Conservation (phyloP, 37 sponge, comb jelly and placozoan genomes). For the Axinella damicornis region DNA sequence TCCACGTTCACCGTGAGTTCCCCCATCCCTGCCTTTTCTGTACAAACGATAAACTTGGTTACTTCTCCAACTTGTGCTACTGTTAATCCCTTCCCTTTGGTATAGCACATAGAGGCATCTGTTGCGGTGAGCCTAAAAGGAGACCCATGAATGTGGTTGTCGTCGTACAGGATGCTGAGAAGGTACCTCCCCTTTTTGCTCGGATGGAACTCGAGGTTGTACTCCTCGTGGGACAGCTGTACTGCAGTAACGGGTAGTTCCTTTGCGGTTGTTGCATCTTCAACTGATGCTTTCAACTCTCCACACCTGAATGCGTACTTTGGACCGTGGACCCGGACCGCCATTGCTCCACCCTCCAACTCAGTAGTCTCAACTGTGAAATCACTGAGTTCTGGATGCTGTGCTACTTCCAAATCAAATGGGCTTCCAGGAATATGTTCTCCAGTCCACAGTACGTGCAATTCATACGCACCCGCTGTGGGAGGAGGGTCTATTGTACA, state of each 20-base stretch:
- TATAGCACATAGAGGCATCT: slow-evolving; percentile 58
- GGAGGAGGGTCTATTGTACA: slow-evolving; percentile 44
- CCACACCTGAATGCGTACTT: slow-evolving; percentile 52
- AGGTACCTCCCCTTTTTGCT: slow-evolving; percentile 34
- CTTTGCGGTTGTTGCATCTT: no score
- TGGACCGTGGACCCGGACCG: slow-evolving; percentile 66
- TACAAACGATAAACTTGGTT: slow-evolving; percentile 68
- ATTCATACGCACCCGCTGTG: slow-evolving; percentile 47
- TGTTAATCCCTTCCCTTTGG: slow-evolving; percentile 76
- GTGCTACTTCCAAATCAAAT: slow-evolving; percentile 52
- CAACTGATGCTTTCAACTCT: slow-evolving; percentile 2
- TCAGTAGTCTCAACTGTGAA: slow-evolving; percentile 58
- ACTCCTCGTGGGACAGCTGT: slow-evolving; percentile 3
- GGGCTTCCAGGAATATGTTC: slow-evolving; percentile 75
- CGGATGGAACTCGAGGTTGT: slow-evolving; percentile 35
- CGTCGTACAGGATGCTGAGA: slow-evolving; percentile 59
- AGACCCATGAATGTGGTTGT: slow-evolving; percentile 71
- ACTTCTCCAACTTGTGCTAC: slow-evolving; percentile 22
- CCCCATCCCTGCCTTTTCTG: slow-evolving; percentile 81
- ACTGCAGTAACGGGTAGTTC: slow-evolving; percentile 1
- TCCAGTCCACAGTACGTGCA: slow-evolving; percentile 69
- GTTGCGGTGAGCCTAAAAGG: slow-evolving; percentile 68
- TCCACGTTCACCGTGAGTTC: slow-evolving; percentile 64
- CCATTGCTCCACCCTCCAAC: slow-evolving; percentile 63
- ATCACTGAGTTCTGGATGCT: slow-evolving; percentile 40